Base-by-base conservation (phyloP, 2,888 invertebrate genomes). In the Caenorhabditis becei region DNA sequence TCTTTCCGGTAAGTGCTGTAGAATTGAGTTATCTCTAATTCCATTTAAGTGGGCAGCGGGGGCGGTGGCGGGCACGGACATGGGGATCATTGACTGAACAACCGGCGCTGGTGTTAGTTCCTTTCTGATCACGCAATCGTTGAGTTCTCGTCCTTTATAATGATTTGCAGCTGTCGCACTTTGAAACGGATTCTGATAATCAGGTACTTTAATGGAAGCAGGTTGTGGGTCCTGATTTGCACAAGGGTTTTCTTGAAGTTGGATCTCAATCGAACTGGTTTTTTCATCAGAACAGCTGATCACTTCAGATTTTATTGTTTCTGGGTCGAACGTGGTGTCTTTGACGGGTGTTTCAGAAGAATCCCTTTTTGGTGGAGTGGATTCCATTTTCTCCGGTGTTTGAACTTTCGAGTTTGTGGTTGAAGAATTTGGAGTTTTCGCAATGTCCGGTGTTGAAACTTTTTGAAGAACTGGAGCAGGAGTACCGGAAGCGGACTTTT, bases 1-100 rank as follows among this genome's bases (percentile, higher is more conserved):
- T 20, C 72, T 26, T 37, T 72, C 72, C 7, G 72, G 72, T 11
- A 72, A 23, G 20, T 72, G 72, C 16, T 65, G 63, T 11, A 72
- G 18, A 20, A 69, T 35, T 1, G 44, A 49, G 10, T 20, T 8
- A 3, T 51, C 37, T n/a, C 0, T 47, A 3, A n/a, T 26, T 47
- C 18, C 16, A n/a, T 47, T 41, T 24, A 18, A 16, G 16, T 56
- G 32, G n/a, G 16, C 4, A 32, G 56, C 32, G 26, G 56, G 32
- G 56, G 56, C 1, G 16, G 20, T 7, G 56, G 56, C 14, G 56
- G 41, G 2, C 8, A 41, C 41, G 7, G 41, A 41, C 10, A 2
- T 14, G 7, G 41, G 14, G 10, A 32, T 10, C 32, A 10, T 32
- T 14, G 41, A 14, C 14, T 7, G 41, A 41, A 41, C 41, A 41